Conservation (phyloP, 2,888 invertebrate genomes). For the Trichacis sp. region DNA sequence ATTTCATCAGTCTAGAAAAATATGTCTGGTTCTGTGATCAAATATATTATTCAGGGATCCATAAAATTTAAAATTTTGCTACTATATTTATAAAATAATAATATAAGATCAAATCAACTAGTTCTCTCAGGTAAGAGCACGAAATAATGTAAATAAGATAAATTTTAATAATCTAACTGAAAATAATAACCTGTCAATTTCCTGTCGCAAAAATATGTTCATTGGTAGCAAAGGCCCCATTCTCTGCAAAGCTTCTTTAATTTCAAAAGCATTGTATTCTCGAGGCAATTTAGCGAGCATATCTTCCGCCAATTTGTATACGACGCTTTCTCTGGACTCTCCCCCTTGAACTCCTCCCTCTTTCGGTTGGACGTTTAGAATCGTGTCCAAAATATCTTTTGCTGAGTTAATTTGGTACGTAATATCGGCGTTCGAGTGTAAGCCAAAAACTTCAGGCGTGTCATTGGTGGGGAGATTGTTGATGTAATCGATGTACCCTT, state of each 20-base stretch:
- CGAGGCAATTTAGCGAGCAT: slow-evolving; percentile 90
- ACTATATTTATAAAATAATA: too few relatives aligned
- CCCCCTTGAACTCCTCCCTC: slow-evolving; percentile 92
- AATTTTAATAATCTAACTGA: neutral
- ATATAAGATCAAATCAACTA: too few relatives aligned
- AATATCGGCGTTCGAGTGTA: slow-evolving; percentile 96
- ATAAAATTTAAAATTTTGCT: too few relatives aligned
- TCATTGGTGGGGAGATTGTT: slow-evolving; percentile 86
- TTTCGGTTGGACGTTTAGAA: slow-evolving; percentile 96
- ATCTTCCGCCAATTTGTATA: slow-evolving; percentile 91
- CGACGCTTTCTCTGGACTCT: slow-evolving; percentile 92
- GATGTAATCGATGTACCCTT: slow-evolving; percentile 88
- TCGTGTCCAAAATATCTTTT: slow-evolving; percentile 92
- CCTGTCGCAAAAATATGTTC: slow-evolving; percentile 90
- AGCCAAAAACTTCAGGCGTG: slow-evolving; percentile 96
- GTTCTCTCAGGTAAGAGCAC: too few relatives aligned
- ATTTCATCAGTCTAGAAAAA: too few relatives aligned
- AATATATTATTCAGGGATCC: too few relatives aligned
- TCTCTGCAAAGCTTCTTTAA: slow-evolving; percentile 86
- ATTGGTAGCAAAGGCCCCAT: slow-evolving; percentile 95
- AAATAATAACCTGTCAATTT: slow-evolving; percentile 71
- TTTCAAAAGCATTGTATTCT: slow-evolving; percentile 90
- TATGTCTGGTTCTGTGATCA: too few relatives aligned
- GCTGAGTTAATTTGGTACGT: slow-evolving; percentile 98
- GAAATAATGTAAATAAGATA: too few relatives aligned